phyloP scores from a whole-genome alignment of 1,140 invertebrate species.

The Druon quercuslanigerum region DNA sequence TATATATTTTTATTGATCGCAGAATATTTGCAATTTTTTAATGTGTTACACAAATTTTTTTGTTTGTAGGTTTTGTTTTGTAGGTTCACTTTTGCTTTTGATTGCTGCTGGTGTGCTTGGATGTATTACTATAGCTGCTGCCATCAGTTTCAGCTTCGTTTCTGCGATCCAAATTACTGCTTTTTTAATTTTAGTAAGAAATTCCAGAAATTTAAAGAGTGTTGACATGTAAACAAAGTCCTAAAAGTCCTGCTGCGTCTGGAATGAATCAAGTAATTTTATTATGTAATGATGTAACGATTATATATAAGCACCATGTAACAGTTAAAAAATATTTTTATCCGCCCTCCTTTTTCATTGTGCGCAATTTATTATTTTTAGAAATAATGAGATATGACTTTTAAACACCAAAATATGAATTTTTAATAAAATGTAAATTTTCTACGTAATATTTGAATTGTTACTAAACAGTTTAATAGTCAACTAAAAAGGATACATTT shows the following conservation, averaged over 20 bases:
- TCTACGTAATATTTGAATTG: too few species aligned
- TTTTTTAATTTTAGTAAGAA: slow-evolving; percentile 40
- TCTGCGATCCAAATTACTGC: slow-evolving; percentile 32
- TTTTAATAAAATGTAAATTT: too few species aligned
- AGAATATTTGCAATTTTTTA: slow-evolving; percentile 32
- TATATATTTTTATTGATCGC: slow-evolving; percentile 43
- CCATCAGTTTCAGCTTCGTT: slow-evolving; percentile 36
- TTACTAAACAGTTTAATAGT: too few species aligned
- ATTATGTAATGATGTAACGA: too few species aligned
- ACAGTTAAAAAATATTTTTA: too few species aligned
- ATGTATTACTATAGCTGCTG: slow-evolving; percentile 32
- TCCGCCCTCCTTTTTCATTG: too few species aligned
- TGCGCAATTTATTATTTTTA: too few species aligned
- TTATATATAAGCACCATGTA: too few species aligned
- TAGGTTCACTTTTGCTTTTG: not conserved
- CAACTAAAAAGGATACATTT: too few species aligned
- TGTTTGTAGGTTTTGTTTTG: slow-evolving; percentile 26
- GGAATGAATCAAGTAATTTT: slow-evolving; percentile 39
- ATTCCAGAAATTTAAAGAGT: slow-evolving; percentile 32
- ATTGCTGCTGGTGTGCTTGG: not conserved
- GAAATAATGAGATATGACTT: too few species aligned
- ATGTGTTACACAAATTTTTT: too few species aligned
- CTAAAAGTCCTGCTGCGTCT: slow-evolving; percentile 35
- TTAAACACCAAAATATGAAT: too few species aligned
- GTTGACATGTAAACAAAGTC: slow-evolving; percentile 14